A percentile compares a stretch with the other conserved stretches of the same genome.
phyloP scores from a whole-genome alignment of 2,888 invertebrate genomes.

The Andrena trimmerana region DNA sequence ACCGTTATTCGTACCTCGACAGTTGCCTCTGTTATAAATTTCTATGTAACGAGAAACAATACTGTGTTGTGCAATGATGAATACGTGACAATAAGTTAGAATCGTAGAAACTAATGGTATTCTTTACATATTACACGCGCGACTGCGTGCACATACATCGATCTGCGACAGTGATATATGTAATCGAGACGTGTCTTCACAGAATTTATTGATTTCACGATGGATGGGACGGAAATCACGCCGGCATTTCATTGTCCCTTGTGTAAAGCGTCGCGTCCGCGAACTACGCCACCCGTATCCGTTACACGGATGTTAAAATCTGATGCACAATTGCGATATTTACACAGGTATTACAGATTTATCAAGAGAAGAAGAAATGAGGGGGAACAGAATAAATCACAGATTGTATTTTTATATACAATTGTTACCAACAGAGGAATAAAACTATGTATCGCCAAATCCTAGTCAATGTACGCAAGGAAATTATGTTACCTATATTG shows the following conservation, averaged over 20 bases:
- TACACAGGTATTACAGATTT: slow-evolving; percentile 62
- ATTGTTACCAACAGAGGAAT: slow-evolving; percentile 78
- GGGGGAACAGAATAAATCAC: slow-evolving; percentile 48
- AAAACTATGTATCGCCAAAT: slow-evolving; percentile 78
- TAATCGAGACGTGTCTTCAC: slow-evolving; percentile 63
- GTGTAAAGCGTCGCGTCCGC: slow-evolving; percentile 47
- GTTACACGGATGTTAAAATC: slow-evolving; percentile 68
- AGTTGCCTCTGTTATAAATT: slow-evolving; percentile 69
- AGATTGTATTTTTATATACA: slow-evolving; percentile 84
- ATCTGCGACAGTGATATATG: slow-evolving; percentile 59
- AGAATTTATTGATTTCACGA: slow-evolving; percentile 55
- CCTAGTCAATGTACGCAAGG: slow-evolving; percentile 81
- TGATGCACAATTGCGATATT: slow-evolving; percentile 77
- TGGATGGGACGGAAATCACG: slow-evolving; percentile 44
- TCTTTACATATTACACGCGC: slow-evolving; percentile 46
- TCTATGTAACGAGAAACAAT: slow-evolving; percentile 58
- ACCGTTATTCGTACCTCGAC: slow-evolving; percentile 63
- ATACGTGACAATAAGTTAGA: slow-evolving; percentile 71
- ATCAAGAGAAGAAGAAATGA: slow-evolving; percentile 27
- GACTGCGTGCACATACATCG: slow-evolving; percentile 48
- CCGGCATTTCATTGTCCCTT: slow-evolving; percentile 65
- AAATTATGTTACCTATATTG: slow-evolving; percentile 80
- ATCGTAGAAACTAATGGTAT: slow-evolving; percentile 41
- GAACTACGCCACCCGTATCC: slow-evolving; percentile 63
- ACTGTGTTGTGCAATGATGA: slow-evolving; percentile 64